phyloP scores from a whole-genome alignment of 2,888 invertebrate species.

The Trimorus sp. region DNA sequence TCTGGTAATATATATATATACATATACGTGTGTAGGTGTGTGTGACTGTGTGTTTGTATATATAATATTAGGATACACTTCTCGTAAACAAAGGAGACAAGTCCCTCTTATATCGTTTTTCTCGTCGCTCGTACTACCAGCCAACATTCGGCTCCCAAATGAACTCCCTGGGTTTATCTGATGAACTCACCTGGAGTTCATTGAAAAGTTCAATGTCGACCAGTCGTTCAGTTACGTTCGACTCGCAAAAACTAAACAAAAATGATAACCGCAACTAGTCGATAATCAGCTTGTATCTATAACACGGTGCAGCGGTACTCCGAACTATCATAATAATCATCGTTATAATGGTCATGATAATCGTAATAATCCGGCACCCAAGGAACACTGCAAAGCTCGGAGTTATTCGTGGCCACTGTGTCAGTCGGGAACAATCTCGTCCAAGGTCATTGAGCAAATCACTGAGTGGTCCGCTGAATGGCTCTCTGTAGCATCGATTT shows the following conservation, averaged over 20 bases:
- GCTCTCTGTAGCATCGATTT: no score
- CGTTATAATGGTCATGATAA: slow-evolving; percentile 43
- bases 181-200: no score
- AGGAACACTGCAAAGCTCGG: no score
- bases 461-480: no score
- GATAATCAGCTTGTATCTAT: slow-evolving; percentile 66
- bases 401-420: no score
- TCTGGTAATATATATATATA: slow-evolving; percentile 30
- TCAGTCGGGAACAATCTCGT: no score
- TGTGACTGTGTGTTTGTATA: slow-evolving; percentile 27
- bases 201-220: no score
- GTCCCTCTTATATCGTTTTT: neutral
- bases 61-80: neutral
- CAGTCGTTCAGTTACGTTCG: no score
- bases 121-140: slow-evolving; percentile 6
- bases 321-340: slow-evolving; percentile 67
- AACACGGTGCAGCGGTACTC: slow-evolving; percentile 70
- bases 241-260: neutral
- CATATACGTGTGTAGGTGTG: slow-evolving; percentile 34
- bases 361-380: slow-evolving; percentile 54
- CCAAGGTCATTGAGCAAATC: no score
- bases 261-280: slow-evolving; percentile 51
- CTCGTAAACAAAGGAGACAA: slow-evolving; percentile 38
- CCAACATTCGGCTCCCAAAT: slow-evolving; percentile 25
- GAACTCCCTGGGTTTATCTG: slow-evolving; percentile 1